A percentile compares a stretch with the other conserved stretches of the same genome.
Conservation (phyloP, 1,140 invertebrate species). For the Lucilia sericata region DNA sequence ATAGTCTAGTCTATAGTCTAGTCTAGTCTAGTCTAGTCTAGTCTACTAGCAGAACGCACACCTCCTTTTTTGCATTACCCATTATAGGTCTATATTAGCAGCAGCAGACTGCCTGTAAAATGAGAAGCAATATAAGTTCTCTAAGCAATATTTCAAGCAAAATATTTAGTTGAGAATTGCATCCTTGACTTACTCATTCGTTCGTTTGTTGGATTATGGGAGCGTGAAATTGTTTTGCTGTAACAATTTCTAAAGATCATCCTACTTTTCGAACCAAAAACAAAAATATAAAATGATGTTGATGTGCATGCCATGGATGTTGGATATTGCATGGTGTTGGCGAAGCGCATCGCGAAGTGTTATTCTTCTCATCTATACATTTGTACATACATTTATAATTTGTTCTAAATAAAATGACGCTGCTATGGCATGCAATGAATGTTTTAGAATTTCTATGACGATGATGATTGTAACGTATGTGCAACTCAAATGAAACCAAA, state of each 20-base stretch:
- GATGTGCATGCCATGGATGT: background rate
- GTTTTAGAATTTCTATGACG: background rate
- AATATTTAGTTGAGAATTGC: constrained; percentile 30
- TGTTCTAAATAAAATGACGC: no score
- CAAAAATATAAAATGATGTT: background rate
- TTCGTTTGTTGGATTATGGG: constrained; percentile 42
- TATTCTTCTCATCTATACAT: no score
- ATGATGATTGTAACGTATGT: background rate
- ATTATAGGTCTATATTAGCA: no score
- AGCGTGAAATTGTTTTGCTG: constrained; percentile 44
- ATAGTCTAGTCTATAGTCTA: no score
- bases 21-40: no score
- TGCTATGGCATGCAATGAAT: background rate
- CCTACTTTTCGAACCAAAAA: background rate
- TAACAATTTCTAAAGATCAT: constrained; percentile 42
- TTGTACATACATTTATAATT: no score
- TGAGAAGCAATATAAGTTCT: no score
- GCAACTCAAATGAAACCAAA: background rate
- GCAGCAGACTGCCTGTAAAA: no score
- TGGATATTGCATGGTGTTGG: background rate
- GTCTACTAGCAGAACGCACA: no score
- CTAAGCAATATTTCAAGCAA: no score
- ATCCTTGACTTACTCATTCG: constrained; percentile 39
- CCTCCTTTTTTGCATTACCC: no score
- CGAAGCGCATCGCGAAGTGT: no score